Conservation (phyloP, 2,888 invertebrate species). For the Anoplius nigerrimus region DNA sequence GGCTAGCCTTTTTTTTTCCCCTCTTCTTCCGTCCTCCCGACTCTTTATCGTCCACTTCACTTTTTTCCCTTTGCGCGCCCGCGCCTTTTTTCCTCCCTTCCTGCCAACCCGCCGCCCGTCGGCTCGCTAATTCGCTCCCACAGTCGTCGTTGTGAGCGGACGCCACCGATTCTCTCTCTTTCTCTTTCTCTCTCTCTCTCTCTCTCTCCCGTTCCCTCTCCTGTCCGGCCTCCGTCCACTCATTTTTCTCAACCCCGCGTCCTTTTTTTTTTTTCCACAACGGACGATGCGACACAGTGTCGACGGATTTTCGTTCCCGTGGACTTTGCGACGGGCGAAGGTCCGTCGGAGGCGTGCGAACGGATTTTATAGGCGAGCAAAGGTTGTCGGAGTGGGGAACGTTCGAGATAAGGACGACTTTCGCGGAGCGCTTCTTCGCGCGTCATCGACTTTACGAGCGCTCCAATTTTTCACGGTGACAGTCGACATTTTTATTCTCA, state of each 20-base stretch:
- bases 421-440: too few species aligned
- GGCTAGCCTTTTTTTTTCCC: background rate
- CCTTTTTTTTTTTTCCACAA: background rate
- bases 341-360: too few species aligned
- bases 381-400: too few species aligned
- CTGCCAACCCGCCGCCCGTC: background rate
- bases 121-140: background rate
- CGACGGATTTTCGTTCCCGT: too few species aligned
- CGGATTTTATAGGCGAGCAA: too few species aligned
- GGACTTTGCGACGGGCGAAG: too few species aligned
- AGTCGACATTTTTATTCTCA: too few species aligned
- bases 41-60: background rate
- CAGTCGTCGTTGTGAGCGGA: background rate
- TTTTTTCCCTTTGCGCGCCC: conserved; percentile 4
- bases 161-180: background rate
- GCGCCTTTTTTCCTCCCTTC: background rate
- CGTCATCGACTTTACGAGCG: too few species aligned
- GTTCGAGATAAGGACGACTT: too few species aligned
- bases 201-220: conserved; percentile 15
- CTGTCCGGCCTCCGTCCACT: background rate
- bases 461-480: too few species aligned
- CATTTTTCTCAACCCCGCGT: too few species aligned
- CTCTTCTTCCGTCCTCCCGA: background rate
- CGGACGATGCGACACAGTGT: too few species aligned
- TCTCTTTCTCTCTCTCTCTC: background rate